Conservation (phyloP, 2,113 vertebrate species). For the Brachypodius melanocephalos region DNA sequence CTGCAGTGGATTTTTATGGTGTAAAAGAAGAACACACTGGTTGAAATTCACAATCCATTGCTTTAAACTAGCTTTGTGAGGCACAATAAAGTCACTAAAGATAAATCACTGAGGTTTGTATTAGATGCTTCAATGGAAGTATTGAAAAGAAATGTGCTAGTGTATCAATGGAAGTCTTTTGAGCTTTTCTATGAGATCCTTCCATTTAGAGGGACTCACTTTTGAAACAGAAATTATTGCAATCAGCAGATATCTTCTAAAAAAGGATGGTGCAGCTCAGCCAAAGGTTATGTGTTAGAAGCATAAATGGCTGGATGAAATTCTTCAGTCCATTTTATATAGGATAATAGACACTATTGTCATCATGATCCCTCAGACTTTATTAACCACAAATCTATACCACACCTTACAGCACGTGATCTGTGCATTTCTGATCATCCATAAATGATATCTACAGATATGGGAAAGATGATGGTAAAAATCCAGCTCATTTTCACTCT, state of each 20-base stretch:
- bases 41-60: conserved; percentile 44
- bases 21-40: background rate
- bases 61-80: conserved; percentile 50
- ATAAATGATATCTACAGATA: background rate
- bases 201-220: background rate
- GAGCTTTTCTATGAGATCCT: background rate
- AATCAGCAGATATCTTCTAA: background rate
- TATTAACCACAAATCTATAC: background rate
- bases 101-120: conserved; percentile 54
- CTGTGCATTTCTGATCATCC: background rate
- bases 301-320: background rate
- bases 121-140: conserved; percentile 32
- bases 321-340: background rate
- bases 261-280: background rate
- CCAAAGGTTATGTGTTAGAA: background rate
- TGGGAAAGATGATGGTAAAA: background rate
- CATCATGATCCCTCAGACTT: background rate
- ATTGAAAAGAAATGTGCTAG: conserved; percentile 37
- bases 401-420: background rate
- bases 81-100: conserved; percentile 32
- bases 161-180: conserved; percentile 16
- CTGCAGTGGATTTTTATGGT: conserved; percentile 5
- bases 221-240: conserved; percentile 7
- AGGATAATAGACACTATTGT: background rate
- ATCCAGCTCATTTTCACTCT: background rate